Conservation (phyloP, 2,888 invertebrate genomes). For the Pasiphila rectangulata region DNA sequence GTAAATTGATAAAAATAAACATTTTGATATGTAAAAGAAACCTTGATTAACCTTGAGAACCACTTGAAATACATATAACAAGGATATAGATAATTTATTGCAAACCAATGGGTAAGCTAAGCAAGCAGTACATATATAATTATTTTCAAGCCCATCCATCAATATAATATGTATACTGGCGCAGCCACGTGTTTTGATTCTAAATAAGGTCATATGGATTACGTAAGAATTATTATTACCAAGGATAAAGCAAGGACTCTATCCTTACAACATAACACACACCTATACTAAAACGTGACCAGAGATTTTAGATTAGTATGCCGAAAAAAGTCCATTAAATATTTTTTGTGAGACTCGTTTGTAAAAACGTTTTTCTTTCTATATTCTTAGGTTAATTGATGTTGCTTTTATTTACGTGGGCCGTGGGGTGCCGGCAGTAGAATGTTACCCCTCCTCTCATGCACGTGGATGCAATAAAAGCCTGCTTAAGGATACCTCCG, state of each 20-base stretch:
- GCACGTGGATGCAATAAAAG: too few relatives aligned
- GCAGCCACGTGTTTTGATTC: slow-evolving; percentile 28
- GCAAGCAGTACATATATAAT: slow-evolving; percentile 1
- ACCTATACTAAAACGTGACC: slow-evolving; percentile 31
- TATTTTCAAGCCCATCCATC: slow-evolving; percentile 12
- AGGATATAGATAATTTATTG: too few relatives aligned
- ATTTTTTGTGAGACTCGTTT: slow-evolving; percentile 14
- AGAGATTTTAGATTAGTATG: slow-evolving; percentile 26
- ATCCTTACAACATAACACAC: slow-evolving; percentile 5
- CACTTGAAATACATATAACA: too few relatives aligned
- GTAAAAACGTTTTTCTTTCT: slow-evolving; percentile 12
- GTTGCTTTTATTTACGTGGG: too few relatives aligned
- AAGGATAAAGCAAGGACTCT: slow-evolving; percentile 23
- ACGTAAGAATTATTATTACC: slow-evolving; percentile 31
- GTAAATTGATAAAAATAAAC: too few relatives aligned
- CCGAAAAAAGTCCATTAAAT: slow-evolving; percentile 13
- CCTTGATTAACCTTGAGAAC: too few relatives aligned
- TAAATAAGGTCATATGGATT: slow-evolving; percentile 28
- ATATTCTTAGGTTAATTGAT: slow-evolving; percentile 1
- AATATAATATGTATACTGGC: slow-evolving; percentile 10
- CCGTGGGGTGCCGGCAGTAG: too few relatives aligned
- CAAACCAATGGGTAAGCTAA: too few relatives aligned
- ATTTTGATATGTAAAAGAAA: too few relatives aligned
- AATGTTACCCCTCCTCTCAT: too few relatives aligned
- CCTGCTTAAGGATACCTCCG: too few relatives aligned